phyloP scores from a whole-genome alignment of 2,113 vertebrate genomes.

The Oreotrochilus melanogaster region DNA sequence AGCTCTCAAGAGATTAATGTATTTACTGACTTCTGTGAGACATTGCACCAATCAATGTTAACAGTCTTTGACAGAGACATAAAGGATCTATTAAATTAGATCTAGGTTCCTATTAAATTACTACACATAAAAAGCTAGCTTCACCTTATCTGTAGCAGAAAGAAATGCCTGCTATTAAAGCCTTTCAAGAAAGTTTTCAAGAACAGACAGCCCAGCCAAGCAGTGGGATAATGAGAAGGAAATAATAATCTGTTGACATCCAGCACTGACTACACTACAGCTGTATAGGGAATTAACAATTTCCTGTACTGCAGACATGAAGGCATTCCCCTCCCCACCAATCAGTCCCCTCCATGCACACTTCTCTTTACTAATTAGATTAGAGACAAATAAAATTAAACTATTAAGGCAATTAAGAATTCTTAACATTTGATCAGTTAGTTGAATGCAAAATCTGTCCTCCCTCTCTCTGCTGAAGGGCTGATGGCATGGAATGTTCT shows the following conservation, averaged over 20 bases:
- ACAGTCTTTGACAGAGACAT: constrained; percentile 74
- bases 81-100: constrained; percentile 80
- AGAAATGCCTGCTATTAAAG: constrained; percentile 79
- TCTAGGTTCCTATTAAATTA: constrained; percentile 76
- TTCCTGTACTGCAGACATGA: background rate
- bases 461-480: constrained; percentile 51
- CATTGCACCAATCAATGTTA: constrained; percentile 71
- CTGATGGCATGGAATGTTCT: constrained; percentile 25
- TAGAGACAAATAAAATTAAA: constrained; percentile 84
- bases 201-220: constrained; percentile 24
- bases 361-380: constrained; percentile 77
- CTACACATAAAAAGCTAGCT: constrained; percentile 56
- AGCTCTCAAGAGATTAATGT: constrained; percentile 70
- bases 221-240: constrained; percentile 51
- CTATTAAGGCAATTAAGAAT: constrained; percentile 80
- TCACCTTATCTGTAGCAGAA: constrained; percentile 80
- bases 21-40: constrained; percentile 72
- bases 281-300: background rate
- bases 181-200: constrained; percentile 63
- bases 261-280: background rate
- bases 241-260: background rate
- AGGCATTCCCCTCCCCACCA: constrained; percentile 26
- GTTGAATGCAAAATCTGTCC: constrained; percentile 76
- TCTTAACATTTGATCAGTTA: constrained; percentile 77
- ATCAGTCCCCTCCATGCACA: background rate